phyloP scores from a whole-genome alignment of 2,888 invertebrate genomes.

The Mythimna loreyi region DNA sequence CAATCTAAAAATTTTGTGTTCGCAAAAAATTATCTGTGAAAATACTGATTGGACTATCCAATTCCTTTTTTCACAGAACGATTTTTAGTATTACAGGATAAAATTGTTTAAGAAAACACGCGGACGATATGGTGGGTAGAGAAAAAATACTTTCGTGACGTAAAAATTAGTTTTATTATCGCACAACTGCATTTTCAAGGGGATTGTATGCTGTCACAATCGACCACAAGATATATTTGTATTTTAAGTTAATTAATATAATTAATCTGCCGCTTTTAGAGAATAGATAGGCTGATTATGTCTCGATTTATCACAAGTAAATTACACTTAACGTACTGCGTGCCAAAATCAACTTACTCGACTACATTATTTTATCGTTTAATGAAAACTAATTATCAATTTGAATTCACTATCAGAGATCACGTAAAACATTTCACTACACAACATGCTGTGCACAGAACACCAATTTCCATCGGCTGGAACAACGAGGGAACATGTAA shows the following conservation, averaged over 20 bases:
- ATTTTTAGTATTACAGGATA: too few relatives aligned
- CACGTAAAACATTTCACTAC: background rate
- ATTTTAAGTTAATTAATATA: background rate
- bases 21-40: background rate
- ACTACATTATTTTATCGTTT: conserved; percentile 19
- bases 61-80: background rate
- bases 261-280: background rate
- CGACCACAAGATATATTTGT: background rate
- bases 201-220: too few relatives aligned
- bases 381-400: background rate
- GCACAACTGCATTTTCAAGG: background rate
- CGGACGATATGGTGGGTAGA: background rate
- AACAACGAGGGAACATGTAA: conserved; percentile 5
- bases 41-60: background rate
- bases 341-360: background rate
- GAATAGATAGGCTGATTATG: background rate
- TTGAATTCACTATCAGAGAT: background rate
- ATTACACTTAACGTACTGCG: conserved; percentile 8
- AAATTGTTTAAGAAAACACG: background rate
- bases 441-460: background rate
- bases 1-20: background rate
- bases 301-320: conserved; percentile 14
- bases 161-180: background rate
- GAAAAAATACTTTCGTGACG: background rate
- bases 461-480: conserved; percentile 8